These are phyloP conservation scores for Eristalis arbustorum DNA, from an alignment of 2,888 invertebrate genomes.

Conservation along the genomic window DNA sequence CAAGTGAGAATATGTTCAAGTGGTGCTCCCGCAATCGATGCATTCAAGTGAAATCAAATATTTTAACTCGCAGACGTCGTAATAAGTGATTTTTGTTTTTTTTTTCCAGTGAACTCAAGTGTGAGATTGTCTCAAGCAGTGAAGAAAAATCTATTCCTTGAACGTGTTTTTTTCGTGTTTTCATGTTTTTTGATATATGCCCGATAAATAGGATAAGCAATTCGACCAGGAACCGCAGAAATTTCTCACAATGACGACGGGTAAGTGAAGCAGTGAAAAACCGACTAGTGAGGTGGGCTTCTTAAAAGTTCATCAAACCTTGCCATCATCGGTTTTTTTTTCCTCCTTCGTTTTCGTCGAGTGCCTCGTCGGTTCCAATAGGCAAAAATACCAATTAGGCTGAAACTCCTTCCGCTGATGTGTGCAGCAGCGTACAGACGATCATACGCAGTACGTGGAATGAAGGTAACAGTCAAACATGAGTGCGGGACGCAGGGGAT, in stretches of 20 bases:
- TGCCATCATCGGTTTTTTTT: neutral
- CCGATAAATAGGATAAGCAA: constrained; percentile 33
- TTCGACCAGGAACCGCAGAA: constrained; percentile 37
- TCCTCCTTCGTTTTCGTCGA: neutral
- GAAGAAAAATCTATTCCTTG: constrained; percentile 21
- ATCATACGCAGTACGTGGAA: constrained; percentile 6
- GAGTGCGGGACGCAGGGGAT: neutral
- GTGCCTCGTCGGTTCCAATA: neutral
- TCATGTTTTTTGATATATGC: constrained; percentile 54
- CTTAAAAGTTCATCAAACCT: constrained; percentile 62
- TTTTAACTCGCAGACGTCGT: constrained; percentile 3
- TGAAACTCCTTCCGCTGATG: constrained; percentile 47
- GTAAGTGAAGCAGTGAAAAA: constrained; percentile 36
- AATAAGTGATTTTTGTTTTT: constrained; percentile 57
- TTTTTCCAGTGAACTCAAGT: constrained; percentile 26
- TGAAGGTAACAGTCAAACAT: neutral
- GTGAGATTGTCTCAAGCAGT: constrained; percentile 15
- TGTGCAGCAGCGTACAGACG: neutral
- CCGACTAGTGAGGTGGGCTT: neutral
- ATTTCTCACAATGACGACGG: constrained; percentile 58
- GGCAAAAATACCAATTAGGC: constrained; percentile 42
- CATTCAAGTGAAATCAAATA: constrained; percentile 39
- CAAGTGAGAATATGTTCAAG: constrained; percentile 41
- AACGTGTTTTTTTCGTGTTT: constrained; percentile 3
- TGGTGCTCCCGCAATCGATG: constrained; percentile 16